Conservation (phyloP, 2,113 vertebrate genomes). For the Eulemur macaco region DNA sequence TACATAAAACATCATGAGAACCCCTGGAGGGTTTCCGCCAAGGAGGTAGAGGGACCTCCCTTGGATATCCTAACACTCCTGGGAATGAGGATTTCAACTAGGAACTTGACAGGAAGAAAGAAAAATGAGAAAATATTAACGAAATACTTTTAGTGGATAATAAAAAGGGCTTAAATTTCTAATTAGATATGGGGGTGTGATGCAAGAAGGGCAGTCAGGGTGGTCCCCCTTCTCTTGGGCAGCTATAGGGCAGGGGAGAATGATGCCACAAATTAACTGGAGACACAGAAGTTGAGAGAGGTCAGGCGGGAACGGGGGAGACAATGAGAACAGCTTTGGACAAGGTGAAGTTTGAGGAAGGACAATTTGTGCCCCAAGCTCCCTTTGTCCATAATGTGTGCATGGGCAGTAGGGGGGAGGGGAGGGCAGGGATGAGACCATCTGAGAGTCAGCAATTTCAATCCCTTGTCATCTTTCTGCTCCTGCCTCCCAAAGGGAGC, state of each 20-base stretch:
- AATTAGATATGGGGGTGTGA: neutral
- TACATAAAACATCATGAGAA: accelerated
- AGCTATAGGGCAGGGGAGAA: neutral
- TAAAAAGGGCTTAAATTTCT: neutral
- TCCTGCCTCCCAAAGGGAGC: neutral
- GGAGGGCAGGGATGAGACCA: too few species aligned
- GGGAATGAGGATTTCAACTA: neutral
- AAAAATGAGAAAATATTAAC: too few species aligned
- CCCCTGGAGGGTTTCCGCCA: accelerated
- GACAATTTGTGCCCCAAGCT: neutral
- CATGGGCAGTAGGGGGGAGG: neutral
- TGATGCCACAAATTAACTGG: too few species aligned
- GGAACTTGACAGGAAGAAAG: neutral
- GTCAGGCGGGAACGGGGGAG: neutral
- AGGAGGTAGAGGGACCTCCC: accelerated
- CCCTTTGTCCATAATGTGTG: neutral
- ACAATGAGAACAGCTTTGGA: neutral
- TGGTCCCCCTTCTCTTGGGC: too few species aligned
- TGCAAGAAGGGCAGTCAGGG: too few species aligned
- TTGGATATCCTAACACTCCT: neutral
- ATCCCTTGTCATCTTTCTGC: too few species aligned
- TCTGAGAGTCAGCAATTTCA: neutral
- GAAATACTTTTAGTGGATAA: neutral
- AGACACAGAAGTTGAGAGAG: too few species aligned
- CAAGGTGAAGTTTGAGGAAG: neutral